Evolutionary conservation across 2,888 invertebrate species (phyloP).

Genomic region (Malthinus seriepunctatus): DNA sequence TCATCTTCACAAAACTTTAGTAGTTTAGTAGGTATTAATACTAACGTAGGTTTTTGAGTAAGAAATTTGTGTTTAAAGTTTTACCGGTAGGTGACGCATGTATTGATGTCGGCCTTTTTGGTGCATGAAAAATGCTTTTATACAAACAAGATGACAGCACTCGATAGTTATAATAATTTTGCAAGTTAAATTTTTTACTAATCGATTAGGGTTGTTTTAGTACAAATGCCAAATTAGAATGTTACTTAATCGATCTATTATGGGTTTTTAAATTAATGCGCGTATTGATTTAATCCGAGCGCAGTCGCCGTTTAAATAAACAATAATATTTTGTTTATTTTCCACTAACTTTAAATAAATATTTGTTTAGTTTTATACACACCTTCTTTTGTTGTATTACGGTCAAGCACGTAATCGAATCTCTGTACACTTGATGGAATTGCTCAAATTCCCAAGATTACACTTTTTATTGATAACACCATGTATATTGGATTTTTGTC

Average conservation of each 20-base stretch:
- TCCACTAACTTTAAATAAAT: no score
- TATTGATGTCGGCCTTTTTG: conserved; percentile 12
- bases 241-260: neutral
- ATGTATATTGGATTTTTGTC: no score
- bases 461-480: no score
- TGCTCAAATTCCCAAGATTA: no score
- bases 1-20: neutral
- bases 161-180: conserved; percentile 10
- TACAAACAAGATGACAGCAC: conserved; percentile 33
- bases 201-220: conserved; percentile 3
- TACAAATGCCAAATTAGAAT: neutral
- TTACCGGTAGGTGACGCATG: conserved; percentile 17
- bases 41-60: neutral
- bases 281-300: neutral
- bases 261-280: conserved; percentile 1
- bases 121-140: conserved; percentile 8
- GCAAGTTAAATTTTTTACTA: neutral
- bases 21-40: conserved; percentile 4
- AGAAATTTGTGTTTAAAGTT: conserved; percentile 7
- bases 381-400: no score
- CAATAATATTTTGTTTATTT: neutral
- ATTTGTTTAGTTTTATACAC: no score
- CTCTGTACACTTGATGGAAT: no score
- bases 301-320: conserved; percentile 1
- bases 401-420: no score